These are phyloP conservation scores for Andricus grossulariae DNA, from an alignment of 1,140 invertebrate species.

Conservation along the genomic window DNA sequence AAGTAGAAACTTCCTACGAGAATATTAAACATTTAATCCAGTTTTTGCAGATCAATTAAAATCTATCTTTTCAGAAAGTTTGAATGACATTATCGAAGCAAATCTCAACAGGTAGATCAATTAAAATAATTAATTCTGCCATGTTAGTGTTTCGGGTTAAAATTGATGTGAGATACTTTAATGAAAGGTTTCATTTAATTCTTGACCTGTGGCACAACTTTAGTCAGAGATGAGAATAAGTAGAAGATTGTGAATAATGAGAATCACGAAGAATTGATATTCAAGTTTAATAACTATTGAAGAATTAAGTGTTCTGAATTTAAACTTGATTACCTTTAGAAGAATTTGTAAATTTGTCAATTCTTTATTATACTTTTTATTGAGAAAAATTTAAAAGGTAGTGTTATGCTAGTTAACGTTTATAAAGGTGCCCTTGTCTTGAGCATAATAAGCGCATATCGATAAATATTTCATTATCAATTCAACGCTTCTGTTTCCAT, in stretches of 20 bases:
- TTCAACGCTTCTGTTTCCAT: no score
- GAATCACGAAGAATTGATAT: background rate
- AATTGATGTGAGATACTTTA: background rate
- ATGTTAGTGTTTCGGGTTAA: background rate
- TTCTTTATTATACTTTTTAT: no score
- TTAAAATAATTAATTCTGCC: background rate
- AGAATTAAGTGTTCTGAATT: no score
- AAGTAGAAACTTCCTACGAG: conserved; percentile 10
- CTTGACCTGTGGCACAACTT: background rate
- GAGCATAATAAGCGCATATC: no score
- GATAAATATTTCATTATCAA: no score
- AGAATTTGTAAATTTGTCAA: no score
- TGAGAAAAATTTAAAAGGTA: no score
- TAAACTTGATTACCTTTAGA: no score
- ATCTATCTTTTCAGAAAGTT: background rate
- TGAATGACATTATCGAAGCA: conserved; percentile 3
- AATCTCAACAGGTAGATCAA: background rate
- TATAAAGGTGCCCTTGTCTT: no score
- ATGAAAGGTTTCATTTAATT: conserved; percentile 1
- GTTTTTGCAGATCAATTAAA: background rate
- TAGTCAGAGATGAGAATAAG: background rate
- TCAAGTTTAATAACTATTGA: no score
- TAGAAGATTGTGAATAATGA: background rate
- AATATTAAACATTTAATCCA: background rate
- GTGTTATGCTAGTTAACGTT: no score